Evolutionary conservation across 2,797 vertebrate species (phyloP).

Genomic region (Pterois miles): DNA sequence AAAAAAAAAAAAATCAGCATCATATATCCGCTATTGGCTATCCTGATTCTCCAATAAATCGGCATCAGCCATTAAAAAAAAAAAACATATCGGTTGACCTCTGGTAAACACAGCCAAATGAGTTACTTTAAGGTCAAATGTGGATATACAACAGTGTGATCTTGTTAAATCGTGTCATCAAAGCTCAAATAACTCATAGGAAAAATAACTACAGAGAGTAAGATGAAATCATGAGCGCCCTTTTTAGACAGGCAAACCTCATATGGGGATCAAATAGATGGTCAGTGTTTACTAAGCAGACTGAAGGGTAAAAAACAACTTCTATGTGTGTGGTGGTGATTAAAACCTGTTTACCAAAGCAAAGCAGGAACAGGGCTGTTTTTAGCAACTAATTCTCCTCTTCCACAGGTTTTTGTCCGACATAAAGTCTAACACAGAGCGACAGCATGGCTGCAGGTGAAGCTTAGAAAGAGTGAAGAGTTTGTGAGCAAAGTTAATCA

Average conservation of each 20-base stretch:
- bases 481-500: slow-evolving; percentile 82
- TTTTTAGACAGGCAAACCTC: neutral
- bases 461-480: slow-evolving; percentile 76
- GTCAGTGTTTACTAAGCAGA: slow-evolving; percentile 7
- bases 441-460: slow-evolving; percentile 80
- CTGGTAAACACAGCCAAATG: slow-evolving; percentile 7
- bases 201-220: slow-evolving; percentile 13
- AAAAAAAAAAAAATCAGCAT: too few species aligned
- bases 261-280: slow-evolving; percentile 4
- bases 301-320: neutral
- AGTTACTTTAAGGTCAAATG: slow-evolving; percentile 33
- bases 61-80: too few species aligned
- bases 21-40: too few species aligned
- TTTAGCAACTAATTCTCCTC: slow-evolving; percentile 19
- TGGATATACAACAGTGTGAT: slow-evolving; percentile 20
- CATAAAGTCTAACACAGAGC: slow-evolving; percentile 65
- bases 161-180: slow-evolving; percentile 39
- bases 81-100: too few species aligned
- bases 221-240: slow-evolving; percentile 11
- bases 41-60: too few species aligned
- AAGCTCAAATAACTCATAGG: slow-evolving; percentile 22
- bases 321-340: slow-evolving; percentile 6
- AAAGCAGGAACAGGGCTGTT: slow-evolving; percentile 3
- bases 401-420: slow-evolving; percentile 59
- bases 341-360: slow-evolving; percentile 32